phyloP scores from a whole-genome alignment of 2,113 vertebrate genomes.

The Platichthys flesus region DNA sequence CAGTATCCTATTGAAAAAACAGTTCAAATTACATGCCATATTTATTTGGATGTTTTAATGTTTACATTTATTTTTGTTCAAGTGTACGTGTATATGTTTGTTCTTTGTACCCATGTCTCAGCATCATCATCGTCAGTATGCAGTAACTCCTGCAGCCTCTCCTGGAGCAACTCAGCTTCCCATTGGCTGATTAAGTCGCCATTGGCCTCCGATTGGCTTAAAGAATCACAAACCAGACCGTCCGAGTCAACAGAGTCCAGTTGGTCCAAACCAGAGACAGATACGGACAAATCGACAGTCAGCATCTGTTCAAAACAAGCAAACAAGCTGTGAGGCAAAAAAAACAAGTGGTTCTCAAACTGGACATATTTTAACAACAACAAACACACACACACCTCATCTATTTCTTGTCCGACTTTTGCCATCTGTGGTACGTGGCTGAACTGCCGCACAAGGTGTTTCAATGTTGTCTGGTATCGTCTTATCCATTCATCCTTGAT shows the following conservation, averaged over 20 bases:
- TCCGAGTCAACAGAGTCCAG: conserved; percentile 58
- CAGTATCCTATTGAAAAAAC: conserved; percentile 39
- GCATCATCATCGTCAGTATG: conserved; percentile 53
- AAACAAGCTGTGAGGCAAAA: not conserved
- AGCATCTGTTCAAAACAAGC: conserved; percentile 63
- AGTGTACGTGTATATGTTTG: not conserved
- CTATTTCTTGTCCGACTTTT: conserved; percentile 55
- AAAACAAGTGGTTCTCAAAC: accelerated
- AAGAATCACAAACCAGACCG: conserved; percentile 33
- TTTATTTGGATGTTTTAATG: not conserved
- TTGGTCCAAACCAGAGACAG: conserved; percentile 66
- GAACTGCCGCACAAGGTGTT: conserved; percentile 62
- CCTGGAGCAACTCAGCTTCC: conserved; percentile 83
- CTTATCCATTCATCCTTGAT: conserved; percentile 74
- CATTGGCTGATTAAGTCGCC: conserved; percentile 66
- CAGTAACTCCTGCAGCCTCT: conserved; percentile 80
- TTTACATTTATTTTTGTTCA: not conserved
- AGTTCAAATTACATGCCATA: not conserved
- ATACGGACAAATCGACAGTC: conserved; percentile 51
- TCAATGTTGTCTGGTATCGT: conserved; percentile 54
- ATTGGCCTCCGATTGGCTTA: conserved; percentile 62
- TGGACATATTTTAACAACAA: not conserved
- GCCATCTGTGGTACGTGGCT: conserved; percentile 54
- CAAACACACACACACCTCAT: conserved; percentile 36
- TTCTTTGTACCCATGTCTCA: conserved; percentile 60